phyloP scores from a whole-genome alignment of 2,888 invertebrate genomes.

The Malthinus flaveolus region DNA sequence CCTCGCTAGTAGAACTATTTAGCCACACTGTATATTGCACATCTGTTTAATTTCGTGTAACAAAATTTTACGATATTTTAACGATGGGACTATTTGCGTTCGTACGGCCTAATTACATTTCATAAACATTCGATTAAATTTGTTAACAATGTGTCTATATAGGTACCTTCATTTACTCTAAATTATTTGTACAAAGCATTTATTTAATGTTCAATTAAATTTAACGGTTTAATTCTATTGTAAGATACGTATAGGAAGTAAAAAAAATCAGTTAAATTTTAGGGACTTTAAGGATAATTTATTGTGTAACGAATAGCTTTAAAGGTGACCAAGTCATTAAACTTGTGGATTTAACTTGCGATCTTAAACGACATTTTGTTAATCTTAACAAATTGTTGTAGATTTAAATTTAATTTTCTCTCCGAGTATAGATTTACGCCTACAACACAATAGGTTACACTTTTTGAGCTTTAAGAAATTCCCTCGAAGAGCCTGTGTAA shows the following conservation, averaged over 20 bases:
- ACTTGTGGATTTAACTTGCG: constrained; percentile 36
- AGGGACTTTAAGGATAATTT: neutral
- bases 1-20: no score
- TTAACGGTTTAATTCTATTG: neutral
- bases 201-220: neutral
- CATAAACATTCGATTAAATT: constrained; percentile 21
- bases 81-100: constrained; percentile 21
- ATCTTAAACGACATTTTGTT: constrained; percentile 32
- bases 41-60: constrained; percentile 24
- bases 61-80: constrained; percentile 23
- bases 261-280: neutral
- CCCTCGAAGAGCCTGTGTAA: no score
- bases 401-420: constrained; percentile 33
- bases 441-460: no score
- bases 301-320: constrained; percentile 16
- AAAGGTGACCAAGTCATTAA: constrained; percentile 37
- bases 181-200: neutral
- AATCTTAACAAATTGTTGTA: constrained; percentile 38
- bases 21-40: neutral
- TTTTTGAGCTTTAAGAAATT: no score
- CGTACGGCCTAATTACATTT: constrained; percentile 19
- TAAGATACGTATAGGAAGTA: neutral
- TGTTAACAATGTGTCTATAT: constrained; percentile 13
- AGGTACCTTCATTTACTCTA: constrained; percentile 4
- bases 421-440: no score